Conservation (phyloP, 2,797 vertebrate species). For the Neomorphus geoffroyi region DNA sequence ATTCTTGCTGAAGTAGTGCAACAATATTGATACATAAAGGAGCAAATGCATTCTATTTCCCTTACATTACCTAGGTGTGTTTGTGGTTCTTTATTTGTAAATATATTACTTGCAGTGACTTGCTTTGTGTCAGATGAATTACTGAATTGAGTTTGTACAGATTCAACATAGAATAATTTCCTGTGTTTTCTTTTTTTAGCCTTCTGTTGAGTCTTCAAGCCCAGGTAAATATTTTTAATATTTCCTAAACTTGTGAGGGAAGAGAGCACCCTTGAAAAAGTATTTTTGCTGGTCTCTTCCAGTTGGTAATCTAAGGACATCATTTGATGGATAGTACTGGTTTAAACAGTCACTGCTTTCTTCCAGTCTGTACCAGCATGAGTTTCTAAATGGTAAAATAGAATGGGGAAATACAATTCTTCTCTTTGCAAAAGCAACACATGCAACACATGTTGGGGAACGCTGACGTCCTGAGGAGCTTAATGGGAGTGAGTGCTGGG, state of each 20-base stretch:
- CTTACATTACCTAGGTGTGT: neutral
- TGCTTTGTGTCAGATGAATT: neutral
- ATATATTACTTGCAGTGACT: neutral
- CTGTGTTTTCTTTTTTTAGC: slow-evolving; percentile 79
- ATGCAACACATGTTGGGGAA: fast-evolving
- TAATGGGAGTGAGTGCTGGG: neutral
- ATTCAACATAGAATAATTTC: slow-evolving; percentile 41
- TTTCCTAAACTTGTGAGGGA: neutral
- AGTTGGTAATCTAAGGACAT: neutral
- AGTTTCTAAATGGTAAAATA: neutral
- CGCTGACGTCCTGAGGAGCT: neutral
- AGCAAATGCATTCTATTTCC: neutral
- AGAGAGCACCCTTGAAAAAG: neutral
- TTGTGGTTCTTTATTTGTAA: neutral
- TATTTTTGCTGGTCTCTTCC: neutral
- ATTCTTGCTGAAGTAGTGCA: neutral
- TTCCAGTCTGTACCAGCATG: neutral
- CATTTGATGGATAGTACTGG: neutral
- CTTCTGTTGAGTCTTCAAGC: slow-evolving; percentile 96
- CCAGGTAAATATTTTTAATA: slow-evolving; percentile 85
- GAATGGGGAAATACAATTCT: fast-evolving
- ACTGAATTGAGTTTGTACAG: neutral
- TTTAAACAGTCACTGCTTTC: neutral
- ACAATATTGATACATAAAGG: neutral
- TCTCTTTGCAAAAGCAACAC: neutral